Base-by-base conservation (phyloP, 2,113 vertebrate genomes). In the human region DNA sequence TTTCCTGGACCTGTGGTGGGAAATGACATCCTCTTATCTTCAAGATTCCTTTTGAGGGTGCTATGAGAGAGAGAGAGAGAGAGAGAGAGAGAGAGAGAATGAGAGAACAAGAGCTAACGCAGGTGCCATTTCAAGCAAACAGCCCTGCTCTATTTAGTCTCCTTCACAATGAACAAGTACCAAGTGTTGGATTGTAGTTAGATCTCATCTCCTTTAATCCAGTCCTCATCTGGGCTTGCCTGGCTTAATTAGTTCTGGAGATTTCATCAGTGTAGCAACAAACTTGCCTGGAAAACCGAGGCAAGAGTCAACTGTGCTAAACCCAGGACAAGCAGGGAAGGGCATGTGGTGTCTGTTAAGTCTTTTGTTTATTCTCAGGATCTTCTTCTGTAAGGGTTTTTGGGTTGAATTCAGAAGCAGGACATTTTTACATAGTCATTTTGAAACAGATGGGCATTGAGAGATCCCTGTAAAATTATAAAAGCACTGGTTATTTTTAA, bases 21-120 rank as follows among this genome's bases (percentile, higher is more conserved):
- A 93, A 96, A 93, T 89, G 38, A 96, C 96, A 91, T 94, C 38
- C 16, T 97, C 75, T 94, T 96, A 93, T 90, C 70, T 89, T 94
- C 94, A 90, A 68, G 78, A 81, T 84, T 97, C 40, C 22, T 86
- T 92, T 91, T 38, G 81, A 93, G 52, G 32, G 30, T 91, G 59
- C 91, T 94, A 64, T 64, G 61, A 61, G 59, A 61, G 64, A 59
- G 5, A 50, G 25, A 87, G 30, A 16, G 72, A 50, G 66, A 8
- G 11, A 2, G 8, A 17, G 59, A 18, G 35, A n/a, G 12, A 25
- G 13, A 35, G 3, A 23, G 55, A 6, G 22, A 43, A n/a, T 14
- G 55, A 3, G 50, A 17, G 14, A 40, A 20, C 11, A 6, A 7
- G 22, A 32, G n/a, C 40, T 52, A 18, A 38, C 59, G 76, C 61